Percentiles rank a stretch among this genome's conserved stretches.
phyloP scores from a whole-genome alignment of 2,797 vertebrate genomes.

The Hyperoplus lanceolatus region DNA sequence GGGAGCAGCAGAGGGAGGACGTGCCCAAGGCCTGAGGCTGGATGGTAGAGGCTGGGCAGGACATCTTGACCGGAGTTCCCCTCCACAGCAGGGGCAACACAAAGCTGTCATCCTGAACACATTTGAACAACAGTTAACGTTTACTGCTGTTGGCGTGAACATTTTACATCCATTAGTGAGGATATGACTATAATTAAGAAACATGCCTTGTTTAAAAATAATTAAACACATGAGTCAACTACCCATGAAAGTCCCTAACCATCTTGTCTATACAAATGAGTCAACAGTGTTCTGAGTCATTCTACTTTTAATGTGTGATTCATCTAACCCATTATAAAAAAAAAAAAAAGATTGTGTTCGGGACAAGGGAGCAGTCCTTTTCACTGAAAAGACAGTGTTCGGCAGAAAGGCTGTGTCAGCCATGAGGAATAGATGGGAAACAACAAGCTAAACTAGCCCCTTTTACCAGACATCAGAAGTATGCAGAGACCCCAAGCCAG shows the following conservation, averaged over 20 bases:
- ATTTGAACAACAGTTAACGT: not conserved
- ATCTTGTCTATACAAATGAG: not conserved
- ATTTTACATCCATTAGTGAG: not conserved
- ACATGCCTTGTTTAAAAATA: not conserved
- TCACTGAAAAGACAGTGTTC: not conserved
- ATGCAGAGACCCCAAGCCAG: not conserved
- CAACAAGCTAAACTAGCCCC: not conserved
- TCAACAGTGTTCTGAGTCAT: not conserved
- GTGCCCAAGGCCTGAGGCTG: not conserved
- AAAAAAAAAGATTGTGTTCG: not conserved
- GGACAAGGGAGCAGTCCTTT: not conserved
- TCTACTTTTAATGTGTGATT: not conserved
- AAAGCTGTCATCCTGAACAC: constrained; percentile 58
- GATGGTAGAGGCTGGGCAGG: constrained; percentile 60
- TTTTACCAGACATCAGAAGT: not conserved
- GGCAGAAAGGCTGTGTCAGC: not conserved
- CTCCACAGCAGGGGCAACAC: constrained; percentile 77
- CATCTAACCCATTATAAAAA: not conserved
- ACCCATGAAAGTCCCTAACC: not conserved
- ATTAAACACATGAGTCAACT: constrained; percentile 15
- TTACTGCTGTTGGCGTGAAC: not conserved
- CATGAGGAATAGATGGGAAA: not conserved
- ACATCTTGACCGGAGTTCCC: constrained; percentile 62
- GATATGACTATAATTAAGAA: not conserved
- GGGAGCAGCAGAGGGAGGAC: constrained; percentile 71